phyloP scores from a whole-genome alignment of 2,113 vertebrate species.

The Elachura formosa region DNA sequence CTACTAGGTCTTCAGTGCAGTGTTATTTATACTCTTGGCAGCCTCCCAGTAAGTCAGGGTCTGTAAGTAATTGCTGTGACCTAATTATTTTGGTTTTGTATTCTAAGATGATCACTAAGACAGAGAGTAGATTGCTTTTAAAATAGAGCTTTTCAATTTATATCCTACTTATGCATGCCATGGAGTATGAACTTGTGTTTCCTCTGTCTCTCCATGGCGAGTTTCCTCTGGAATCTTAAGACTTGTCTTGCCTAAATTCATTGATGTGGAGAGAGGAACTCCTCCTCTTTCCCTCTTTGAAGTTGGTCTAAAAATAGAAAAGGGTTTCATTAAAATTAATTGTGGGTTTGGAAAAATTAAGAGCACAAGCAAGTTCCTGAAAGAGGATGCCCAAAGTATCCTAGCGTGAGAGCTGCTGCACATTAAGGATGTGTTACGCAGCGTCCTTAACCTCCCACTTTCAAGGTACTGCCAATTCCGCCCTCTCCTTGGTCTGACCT shows the following conservation, averaged over 20 bases:
- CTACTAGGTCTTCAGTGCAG: neutral
- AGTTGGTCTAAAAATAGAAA: slow-evolving; percentile 8
- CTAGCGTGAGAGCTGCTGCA: neutral
- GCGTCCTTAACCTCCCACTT: neutral
- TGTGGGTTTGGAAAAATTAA: slow-evolving; percentile 20
- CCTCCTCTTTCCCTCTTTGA: slow-evolving; percentile 36
- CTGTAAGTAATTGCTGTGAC: neutral
- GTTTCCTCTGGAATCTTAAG: neutral
- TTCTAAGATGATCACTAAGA: neutral
- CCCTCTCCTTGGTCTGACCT: neutral
- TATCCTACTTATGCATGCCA: neutral
- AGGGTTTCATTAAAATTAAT: slow-evolving; percentile 54
- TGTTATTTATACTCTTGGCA: neutral
- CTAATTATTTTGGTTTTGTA: neutral
- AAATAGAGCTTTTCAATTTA: neutral
- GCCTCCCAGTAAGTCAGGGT: neutral
- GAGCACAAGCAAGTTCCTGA: neutral
- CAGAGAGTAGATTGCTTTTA: neutral
- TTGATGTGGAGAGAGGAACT: neutral
- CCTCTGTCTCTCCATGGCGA: neutral
- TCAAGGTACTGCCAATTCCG: neutral
- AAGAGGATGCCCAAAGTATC: neutral
- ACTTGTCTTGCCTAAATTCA: neutral
- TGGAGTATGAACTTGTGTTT: neutral
- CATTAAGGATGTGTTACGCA: neutral